Evolutionary conservation across 2,888 invertebrate species (phyloP).

Genomic region (Mimumesa dahlbomi): DNA sequence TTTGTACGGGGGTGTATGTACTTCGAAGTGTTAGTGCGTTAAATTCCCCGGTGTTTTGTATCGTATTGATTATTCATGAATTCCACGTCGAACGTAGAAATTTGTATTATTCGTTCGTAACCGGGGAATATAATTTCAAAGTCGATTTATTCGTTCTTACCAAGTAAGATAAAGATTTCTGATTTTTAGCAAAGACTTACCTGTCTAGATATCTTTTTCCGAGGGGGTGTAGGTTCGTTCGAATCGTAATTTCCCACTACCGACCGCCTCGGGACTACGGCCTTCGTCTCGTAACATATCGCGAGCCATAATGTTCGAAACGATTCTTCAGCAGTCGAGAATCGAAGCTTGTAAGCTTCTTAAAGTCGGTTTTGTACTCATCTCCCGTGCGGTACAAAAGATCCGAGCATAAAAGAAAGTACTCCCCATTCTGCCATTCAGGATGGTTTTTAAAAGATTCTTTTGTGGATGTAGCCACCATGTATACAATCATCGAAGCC

Average conservation of each 20-base stretch:
- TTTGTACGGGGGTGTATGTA: too few relatives aligned
- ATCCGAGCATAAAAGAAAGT: conserved; percentile 2
- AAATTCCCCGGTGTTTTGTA: too few relatives aligned
- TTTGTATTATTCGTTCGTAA: too few relatives aligned
- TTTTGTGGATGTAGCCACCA: background rate
- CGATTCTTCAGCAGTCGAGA: conserved; percentile 3
- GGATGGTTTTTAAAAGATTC: background rate
- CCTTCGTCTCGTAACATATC: conserved; percentile 22
- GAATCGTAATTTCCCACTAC: conserved; percentile 26
- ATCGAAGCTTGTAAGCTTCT: conserved; percentile 23
- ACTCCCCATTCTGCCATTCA: background rate
- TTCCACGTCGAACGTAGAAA: too few relatives aligned
- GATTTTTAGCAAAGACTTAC: too few relatives aligned
- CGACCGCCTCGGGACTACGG: conserved; percentile 13
- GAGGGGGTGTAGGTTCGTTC: conserved; percentile 31
- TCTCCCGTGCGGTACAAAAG: background rate
- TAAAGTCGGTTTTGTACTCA: conserved; percentile 19
- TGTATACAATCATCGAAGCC: background rate
- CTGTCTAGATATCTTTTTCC: too few relatives aligned
- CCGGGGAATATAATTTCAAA: too few relatives aligned
- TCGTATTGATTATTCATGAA: too few relatives aligned
- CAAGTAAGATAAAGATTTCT: too few relatives aligned
- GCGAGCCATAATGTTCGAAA: conserved; percentile 13
- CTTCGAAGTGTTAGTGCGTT: too few relatives aligned
- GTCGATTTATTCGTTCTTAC: too few relatives aligned